Evolutionary conservation across 2,888 invertebrate species (phyloP), one percentile per base, ranked within the genome.

Genomic region (Atherix ibis): DNA sequence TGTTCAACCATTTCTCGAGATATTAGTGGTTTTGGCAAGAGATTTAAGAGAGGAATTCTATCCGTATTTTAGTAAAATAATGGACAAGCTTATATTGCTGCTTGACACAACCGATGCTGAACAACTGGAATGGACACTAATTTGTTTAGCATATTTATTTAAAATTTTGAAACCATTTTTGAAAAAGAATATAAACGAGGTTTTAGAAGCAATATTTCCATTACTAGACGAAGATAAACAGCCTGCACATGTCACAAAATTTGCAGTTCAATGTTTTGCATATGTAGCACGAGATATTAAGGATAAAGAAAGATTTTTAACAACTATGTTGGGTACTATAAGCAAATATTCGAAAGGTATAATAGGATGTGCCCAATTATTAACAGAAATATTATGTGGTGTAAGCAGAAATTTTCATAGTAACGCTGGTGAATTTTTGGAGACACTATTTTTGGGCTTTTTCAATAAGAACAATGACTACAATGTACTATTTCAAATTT

Each of bases 211-310:
- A 30, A 67, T 85, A 6, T 54, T 84, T 22, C 84, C 87, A 0
- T 61, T 94, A 4, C 57, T 94, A 24, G 77, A 79, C 45, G 76
- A 77, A 33, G 64, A 66, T n/a, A 75, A 77, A 48, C 55, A 54
- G 31, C 83, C 85, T 16, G 72, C 73, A 40, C 88, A 91, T 52
- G 76, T 95, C 15, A 79, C 83, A 45, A 81, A 81, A 50, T 97
- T 95, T 70, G 91, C 94, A 4, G 88, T 91, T 0, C 92, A 95
- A 62, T 85, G 91, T 58, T 94, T 95, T 67, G 83, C 94, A 1
- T 95, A 89, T 66, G 79, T 97, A 2, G 82, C 89, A 3, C 68
- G 94, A 43, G 88, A 88, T 66, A 76, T 87, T 9, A 77, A 74
- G 44, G 82, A 91, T 47, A 80, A 77, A 47, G 69, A 73, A 18